Base-by-base conservation (phyloP, 2,797 vertebrate species). In the Esox masquinongy region DNA sequence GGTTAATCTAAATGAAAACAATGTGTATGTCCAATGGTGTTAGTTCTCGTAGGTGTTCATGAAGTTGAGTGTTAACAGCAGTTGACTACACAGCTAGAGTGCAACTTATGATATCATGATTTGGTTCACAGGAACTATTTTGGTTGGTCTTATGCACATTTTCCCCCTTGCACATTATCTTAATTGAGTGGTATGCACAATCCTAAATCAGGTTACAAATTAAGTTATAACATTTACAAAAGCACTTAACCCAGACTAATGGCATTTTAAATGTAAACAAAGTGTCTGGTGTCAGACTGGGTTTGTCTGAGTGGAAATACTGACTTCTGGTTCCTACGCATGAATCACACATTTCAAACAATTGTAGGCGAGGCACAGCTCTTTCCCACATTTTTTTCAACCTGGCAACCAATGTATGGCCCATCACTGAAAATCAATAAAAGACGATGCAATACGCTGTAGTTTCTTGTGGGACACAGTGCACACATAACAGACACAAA, bases 341-440 rank as follows among this genome's bases (percentile, higher is more conserved):
- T 91, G 89, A 93, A 90, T 91, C 89, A 91, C 74, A 67, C 76
- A 82, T 68, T 87, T 87, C 84, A 85, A 80, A 82, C 84, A 90
- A 86, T 85, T 83, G 86, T 88, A 77, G 90, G 84, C 80, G 83
- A 87, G 86, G 87, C 79, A 74, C 70, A 72, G 22, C 80, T 77
- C 53, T 22, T 56, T 22, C 9, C 0, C 19, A 19, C 53, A 2
- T 56, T 61, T 61, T 22, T 24, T 81, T 76, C 84, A 9, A 34
- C 50, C 19, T n/a, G 19, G n/a, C 82, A 85, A 79, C 78, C 83
- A 59, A 39, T 83, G 70, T 61, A 79, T 74, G 77, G 84, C 82
- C 84, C 78, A 81, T 90, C 87, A 88, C 67, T 2, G 83, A 86
- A 88, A 86, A 78, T 82, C 78, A 86, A 87, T 89, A 83, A 39